Evolutionary conservation across 35 echinoderm and acorn worm genomes (phyloP).

Genomic region (Lytechinus pictus): DNA sequence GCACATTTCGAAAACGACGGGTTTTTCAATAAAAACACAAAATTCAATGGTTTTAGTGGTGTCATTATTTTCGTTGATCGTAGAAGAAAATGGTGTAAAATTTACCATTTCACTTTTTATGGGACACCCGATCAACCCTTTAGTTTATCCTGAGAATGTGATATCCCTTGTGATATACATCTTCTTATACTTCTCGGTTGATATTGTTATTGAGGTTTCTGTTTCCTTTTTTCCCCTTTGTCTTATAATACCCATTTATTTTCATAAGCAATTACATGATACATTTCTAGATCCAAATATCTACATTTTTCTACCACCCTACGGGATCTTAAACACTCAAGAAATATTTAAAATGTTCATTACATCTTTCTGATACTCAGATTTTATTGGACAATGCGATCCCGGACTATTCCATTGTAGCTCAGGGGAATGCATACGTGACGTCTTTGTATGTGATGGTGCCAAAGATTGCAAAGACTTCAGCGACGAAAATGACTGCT

Average conservation of each 20-base stretch:
- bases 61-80: too few relatives aligned
- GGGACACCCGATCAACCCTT: too few relatives aligned
- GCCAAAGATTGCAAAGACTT: conserved; percentile 46
- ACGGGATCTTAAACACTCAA: neutral
- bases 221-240: neutral
- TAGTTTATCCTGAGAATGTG: too few relatives aligned
- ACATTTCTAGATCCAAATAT: neutral
- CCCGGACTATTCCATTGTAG: conserved; percentile 47
- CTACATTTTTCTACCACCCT: neutral
- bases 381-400: neutral
- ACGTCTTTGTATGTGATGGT: conserved; percentile 41
- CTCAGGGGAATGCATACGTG: conserved; percentile 60
- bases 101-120: too few relatives aligned
- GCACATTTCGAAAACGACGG: too few relatives aligned
- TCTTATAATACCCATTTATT: too few relatives aligned
- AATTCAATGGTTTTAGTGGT: too few relatives aligned
- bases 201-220: neutral
- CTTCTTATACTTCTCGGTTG: too few relatives aligned
- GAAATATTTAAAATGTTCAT: neutral
- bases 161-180: too few relatives aligned
- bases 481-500: conserved; percentile 46
- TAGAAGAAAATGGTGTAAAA: too few relatives aligned
- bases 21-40: too few relatives aligned
- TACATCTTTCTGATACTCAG: neutral
- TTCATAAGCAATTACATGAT: neutral